Evolutionary conservation across 2,888 invertebrate species (phyloP).

Genomic region (Heliconius hortense): DNA sequence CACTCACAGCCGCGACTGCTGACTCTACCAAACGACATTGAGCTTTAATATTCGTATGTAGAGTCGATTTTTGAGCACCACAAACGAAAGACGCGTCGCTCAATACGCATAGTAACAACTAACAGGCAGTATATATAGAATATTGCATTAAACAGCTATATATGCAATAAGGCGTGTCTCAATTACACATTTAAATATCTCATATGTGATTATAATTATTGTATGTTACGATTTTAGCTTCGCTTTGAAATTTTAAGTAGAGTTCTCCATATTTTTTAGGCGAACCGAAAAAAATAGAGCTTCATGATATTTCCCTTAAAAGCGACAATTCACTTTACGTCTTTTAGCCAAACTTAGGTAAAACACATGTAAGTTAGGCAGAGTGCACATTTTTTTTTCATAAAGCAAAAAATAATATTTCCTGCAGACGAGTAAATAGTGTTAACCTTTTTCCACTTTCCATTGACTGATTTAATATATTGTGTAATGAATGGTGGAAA

Average conservation of each 20-base stretch:
- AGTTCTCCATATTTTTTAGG: neutral
- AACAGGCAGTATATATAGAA: constrained; percentile 41
- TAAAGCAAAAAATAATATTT: too few species aligned
- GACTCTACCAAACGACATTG: constrained; percentile 18
- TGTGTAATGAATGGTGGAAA: neutral
- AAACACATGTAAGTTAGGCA: too few species aligned
- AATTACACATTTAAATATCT: constrained; percentile 39
- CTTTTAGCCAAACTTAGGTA: too few species aligned
- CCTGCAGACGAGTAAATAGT: too few species aligned
- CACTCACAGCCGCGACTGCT: constrained; percentile 39
- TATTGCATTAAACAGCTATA: constrained; percentile 34
- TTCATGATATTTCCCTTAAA: too few species aligned
- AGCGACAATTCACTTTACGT: too few species aligned
- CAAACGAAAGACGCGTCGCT: constrained; percentile 36
- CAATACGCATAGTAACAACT: constrained; percentile 46
- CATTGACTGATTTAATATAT: neutral
- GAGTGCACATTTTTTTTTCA: too few species aligned
- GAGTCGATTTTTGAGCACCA: constrained; percentile 21
- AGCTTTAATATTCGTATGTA: constrained; percentile 22
- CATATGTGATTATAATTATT: constrained; percentile 14
- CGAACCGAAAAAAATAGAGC: neutral
- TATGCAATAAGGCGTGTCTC: constrained; percentile 34
- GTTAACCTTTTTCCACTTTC: too few species aligned
- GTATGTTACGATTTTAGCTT: neutral
- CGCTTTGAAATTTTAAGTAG: neutral